Base-by-base conservation (phyloP, 2,888 invertebrate genomes). In the Anorthoa munda region DNA sequence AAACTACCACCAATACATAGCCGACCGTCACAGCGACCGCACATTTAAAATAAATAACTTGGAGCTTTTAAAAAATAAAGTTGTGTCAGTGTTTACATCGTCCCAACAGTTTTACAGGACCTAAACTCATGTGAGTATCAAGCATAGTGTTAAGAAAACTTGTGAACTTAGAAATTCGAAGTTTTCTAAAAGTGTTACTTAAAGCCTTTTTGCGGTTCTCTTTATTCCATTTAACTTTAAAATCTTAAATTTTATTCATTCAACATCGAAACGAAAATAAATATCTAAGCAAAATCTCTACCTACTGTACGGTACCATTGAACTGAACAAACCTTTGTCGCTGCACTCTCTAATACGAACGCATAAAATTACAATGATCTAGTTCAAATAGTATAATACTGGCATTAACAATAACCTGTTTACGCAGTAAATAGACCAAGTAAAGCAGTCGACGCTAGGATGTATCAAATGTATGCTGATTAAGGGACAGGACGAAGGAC, bases 1-100 rank as follows among this genome's bases (percentile, higher is more conserved):
- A 93, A 87, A 88, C 92, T 87, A 89, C 90, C 90, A 92, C 93
- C 95, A 96, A 95, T 96, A 94, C 94, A 93, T 94, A 92, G 94
- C 93, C 92, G 93, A 89, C 94, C 89, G 94, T 93, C 95, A 92
- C 90, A 92, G 90, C 93, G 95, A 89, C 90, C 94, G 92, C 93
- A 95, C 93, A 93, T 90, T 84, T 85, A 87, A 86, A 90, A 86
- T 79, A 85, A 82, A 87, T 87, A 86, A 89, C 88, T 90, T 89
- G 87, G 84, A 90, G 89, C 88, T 92, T 92, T 90, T 91, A 86
- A 84, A 84, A 84, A 77, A 88, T 79, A 84, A 84, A 88, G 72
- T 90, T 88, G 95, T 95, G 96, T 91, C 88, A 93, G 95, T 95
- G 95, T 86, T 93, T 91, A 77, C 85, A 86, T 88, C 83, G 85